These are phyloP conservation scores for Strigamia crassipes DNA, from an alignment of 2,888 invertebrate species.

Conservation along the genomic window DNA sequence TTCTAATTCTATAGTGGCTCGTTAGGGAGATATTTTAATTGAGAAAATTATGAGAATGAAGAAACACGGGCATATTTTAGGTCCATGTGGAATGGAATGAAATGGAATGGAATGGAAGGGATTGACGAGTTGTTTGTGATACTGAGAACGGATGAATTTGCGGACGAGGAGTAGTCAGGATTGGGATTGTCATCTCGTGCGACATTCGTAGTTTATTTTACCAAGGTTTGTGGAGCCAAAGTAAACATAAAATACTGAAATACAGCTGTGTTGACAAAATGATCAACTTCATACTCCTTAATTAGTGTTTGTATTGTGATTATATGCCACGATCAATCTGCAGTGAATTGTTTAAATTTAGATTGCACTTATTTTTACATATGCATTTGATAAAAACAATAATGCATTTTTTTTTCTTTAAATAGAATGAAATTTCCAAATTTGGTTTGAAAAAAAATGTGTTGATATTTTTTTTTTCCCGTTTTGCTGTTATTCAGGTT, in stretches of 20 bases:
- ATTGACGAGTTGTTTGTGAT: not conserved
- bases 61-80: not conserved
- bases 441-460: not conserved
- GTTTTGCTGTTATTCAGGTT: not conserved
- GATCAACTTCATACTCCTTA: not conserved
- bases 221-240: not conserved
- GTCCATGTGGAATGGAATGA: not conserved
- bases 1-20: not conserved
- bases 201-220: not conserved
- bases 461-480: not conserved
- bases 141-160: conserved; percentile 7
- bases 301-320: conserved; percentile 36
- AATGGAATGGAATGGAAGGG: not conserved
- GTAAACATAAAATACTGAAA: conserved; percentile 27
- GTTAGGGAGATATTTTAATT: conserved; percentile 20
- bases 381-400: not conserved
- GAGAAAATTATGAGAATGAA: not conserved
- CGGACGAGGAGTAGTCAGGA: not conserved
- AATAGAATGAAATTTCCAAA: not conserved
- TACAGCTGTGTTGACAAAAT: conserved; percentile 35
- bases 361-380: not conserved
- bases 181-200: not conserved
- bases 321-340: conserved; percentile 6
- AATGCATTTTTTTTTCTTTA: not conserved
- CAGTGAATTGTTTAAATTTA: not conserved